These are phyloP conservation scores for Plagodis pulveraria DNA, from an alignment of 2,888 invertebrate genomes.

Conservation along the genomic window DNA sequence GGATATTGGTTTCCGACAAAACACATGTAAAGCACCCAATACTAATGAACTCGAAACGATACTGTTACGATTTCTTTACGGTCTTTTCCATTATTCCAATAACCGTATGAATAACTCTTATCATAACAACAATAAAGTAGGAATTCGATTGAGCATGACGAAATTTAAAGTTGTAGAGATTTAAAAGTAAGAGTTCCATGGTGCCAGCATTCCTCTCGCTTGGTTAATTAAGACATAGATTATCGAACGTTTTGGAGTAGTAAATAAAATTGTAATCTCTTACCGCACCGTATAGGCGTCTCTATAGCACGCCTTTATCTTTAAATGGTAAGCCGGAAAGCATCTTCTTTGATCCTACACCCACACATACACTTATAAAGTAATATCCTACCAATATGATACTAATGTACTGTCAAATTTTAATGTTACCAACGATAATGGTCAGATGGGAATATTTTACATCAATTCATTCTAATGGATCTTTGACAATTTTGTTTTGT, in stretches of 20 bases:
- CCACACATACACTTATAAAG: conserved; percentile 71
- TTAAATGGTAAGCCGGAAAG: conserved; percentile 68
- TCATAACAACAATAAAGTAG: conserved; percentile 28
- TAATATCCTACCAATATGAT: conserved; percentile 66
- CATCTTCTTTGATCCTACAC: conserved; percentile 81
- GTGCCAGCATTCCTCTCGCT: conserved; percentile 70
- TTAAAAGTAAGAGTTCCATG: conserved; percentile 47
- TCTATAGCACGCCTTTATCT: conserved; percentile 78
- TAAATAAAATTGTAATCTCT: conserved; percentile 83
- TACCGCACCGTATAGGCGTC: conserved; percentile 76
- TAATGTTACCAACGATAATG: conserved; percentile 71
- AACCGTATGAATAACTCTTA: conserved; percentile 32
- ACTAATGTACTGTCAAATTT: conserved; percentile 82
- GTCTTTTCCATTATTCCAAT: conserved; percentile 22
- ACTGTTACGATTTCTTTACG: conserved; percentile 38
- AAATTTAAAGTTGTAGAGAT: conserved; percentile 29
- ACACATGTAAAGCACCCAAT: conserved; percentile 74
- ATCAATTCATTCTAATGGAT: conserved; percentile 45
- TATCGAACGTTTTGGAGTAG: conserved; percentile 82
- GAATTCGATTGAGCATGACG: conserved; percentile 23
- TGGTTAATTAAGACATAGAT: conserved; percentile 85
- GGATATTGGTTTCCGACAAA: conserved; percentile 75
- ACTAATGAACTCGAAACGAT: conserved; percentile 59
- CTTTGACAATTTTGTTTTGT: conserved; percentile 45
- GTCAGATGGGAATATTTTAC: conserved; percentile 13